A percentile compares a stretch with the other conserved stretches of the same genome.
These are phyloP conservation scores for Eospalax fontanierii DNA, from an alignment of 2,797 vertebrate genomes.

Conservation along the genomic window DNA sequence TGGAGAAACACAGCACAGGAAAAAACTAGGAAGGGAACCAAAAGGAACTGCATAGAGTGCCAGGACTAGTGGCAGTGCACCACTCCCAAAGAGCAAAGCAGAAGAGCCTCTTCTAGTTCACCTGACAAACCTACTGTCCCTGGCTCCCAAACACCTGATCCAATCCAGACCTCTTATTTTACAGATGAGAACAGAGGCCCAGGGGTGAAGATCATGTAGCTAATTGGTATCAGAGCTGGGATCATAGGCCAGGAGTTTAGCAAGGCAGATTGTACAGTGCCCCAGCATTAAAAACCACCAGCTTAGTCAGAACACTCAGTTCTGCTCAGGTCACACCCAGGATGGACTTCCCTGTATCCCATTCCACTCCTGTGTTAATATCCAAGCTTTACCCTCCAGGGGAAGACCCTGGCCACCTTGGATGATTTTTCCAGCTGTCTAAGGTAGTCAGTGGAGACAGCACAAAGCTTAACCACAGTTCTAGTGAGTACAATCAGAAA, in stretches of 20 bases:
- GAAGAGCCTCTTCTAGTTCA: not conserved
- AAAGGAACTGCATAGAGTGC: not conserved
- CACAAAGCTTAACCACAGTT: not conserved
- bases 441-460: not conserved
- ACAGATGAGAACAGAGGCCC: not conserved
- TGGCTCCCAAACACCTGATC: not conserved
- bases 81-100: not conserved
- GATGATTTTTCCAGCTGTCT: not conserved
- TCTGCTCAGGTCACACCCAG: not conserved
- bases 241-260: not conserved
- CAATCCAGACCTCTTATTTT: not conserved
- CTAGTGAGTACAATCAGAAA: not conserved
- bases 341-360: not conserved
- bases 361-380: not conserved
- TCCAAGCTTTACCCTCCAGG: not conserved
- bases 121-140: not conserved
- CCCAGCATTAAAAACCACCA: not conserved
- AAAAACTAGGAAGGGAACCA: not conserved
- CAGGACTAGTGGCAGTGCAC: accelerated
- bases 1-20: not conserved
- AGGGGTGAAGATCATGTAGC: not conserved
- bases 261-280: not conserved
- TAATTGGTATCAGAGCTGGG: not conserved
- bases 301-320: accelerated
- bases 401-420: not conserved